Percentiles rank a stretch among this genome's conserved stretches.
These are phyloP conservation scores for Popillia japonica DNA, from an alignment of 1,140 invertebrate species.

Conservation along the genomic window DNA sequence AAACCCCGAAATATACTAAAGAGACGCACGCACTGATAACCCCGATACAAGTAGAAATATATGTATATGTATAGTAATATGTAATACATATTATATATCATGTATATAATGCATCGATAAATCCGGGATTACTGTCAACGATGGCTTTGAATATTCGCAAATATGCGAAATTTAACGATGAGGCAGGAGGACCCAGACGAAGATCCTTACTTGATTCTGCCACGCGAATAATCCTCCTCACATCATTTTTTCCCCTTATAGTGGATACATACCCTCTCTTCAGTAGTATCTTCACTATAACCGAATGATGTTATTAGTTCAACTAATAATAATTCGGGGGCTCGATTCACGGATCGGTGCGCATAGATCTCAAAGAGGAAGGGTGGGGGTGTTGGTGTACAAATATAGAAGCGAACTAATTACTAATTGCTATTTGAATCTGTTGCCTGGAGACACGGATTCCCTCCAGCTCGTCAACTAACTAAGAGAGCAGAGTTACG, in stretches of 20 bases:
- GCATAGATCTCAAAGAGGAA: background rate
- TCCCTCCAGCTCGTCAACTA: slow-evolving; percentile 37
- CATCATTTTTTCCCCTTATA: background rate
- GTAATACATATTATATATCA: background rate
- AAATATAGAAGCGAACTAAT: slow-evolving; percentile 49
- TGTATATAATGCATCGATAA: background rate
- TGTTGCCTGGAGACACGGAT: slow-evolving; percentile 52
- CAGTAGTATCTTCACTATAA: slow-evolving; percentile 29
- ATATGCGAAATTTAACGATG: slow-evolving; percentile 12
- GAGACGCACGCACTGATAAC: no score
- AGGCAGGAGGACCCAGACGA: background rate
- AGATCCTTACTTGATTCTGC: background rate
- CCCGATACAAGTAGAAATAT: no score
- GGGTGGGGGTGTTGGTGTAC: slow-evolving; percentile 40
- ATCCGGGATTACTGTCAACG: slow-evolving; percentile 4
- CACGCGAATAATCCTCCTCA: background rate
- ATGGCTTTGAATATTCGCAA: background rate
- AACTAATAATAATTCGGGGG: slow-evolving; percentile 36
- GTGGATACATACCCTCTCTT: slow-evolving; percentile 14
- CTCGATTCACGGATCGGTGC: slow-evolving; percentile 13
- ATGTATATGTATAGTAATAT: background rate
- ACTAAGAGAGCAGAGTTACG: background rate
- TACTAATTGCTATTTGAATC: slow-evolving; percentile 48
- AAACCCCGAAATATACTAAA: no score
- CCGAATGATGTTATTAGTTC: slow-evolving; percentile 44